Evolutionary conservation across 2,113 vertebrate species (phyloP), one percentile per base, ranked within the genome.

Genomic region (Stercorarius parasiticus): DNA sequence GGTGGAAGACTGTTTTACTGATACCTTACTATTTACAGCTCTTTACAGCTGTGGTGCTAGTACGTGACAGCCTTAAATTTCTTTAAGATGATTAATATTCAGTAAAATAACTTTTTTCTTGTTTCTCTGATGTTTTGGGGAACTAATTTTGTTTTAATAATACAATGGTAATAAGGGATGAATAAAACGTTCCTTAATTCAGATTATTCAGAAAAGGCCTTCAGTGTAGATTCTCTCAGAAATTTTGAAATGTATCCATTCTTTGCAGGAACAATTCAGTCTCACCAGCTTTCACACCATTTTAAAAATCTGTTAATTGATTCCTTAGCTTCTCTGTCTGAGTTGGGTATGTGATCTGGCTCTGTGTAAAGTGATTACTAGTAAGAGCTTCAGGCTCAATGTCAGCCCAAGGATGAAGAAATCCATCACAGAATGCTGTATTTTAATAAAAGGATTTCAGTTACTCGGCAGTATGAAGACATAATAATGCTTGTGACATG

Each of bases 391-490:
- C 86, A 85, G 91, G 90, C 95, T 97, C 97, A 97, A 47, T 94
- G 88, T 96, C 96, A 96, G 64, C 88, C 90, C 94, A 97, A 96
- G 95, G 91, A 95, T 97, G 93, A 96, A 96, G 78, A 95, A 97
- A 96, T 91, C 92, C 78, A 95, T 95, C 95, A 92, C 59, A 92
- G 66, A 91, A 92, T 92, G 67, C 65, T 95, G 36, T 92, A 95
- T 96, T 97, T 96, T 97, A 97, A 95, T 97, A 95, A 96, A 97
- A 97, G 94, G 93, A 97, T 97, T 97, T 96, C 83, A 52, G 91
- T 96, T 90, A 91, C 80, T 94, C 1, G 11, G 52, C 70, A 67
- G 64, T 92, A 91, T 61, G 80, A 96, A 96, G 96, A 82, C 84
- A 83, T 93, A 84, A 96, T 97, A 95, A 84, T 90, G 67, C 80